Percentiles rank a stretch among this genome's conserved stretches.
phyloP scores from a whole-genome alignment of 2,888 invertebrate species.

The Melanostoma mellinum region DNA sequence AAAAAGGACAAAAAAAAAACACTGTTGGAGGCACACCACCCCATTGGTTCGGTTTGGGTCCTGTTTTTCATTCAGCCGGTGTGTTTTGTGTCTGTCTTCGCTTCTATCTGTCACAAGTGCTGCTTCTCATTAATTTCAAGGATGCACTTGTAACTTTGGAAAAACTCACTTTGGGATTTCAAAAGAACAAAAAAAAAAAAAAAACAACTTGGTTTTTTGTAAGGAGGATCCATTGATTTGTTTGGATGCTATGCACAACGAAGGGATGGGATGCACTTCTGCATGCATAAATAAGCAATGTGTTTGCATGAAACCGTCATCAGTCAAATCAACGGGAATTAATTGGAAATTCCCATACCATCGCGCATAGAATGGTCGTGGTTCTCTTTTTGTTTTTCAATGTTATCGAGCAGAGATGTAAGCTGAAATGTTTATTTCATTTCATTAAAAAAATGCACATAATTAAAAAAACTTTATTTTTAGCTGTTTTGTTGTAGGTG shows the following conservation, averaged over 20 bases:
- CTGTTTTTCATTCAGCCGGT: slow-evolving; percentile 25
- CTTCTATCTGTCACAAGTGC: slow-evolving; percentile 58
- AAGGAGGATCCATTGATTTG: slow-evolving; percentile 36
- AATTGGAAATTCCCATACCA: slow-evolving; percentile 46
- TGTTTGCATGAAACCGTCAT: slow-evolving; percentile 55
- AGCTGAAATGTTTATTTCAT: no score
- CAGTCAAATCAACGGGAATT: slow-evolving; percentile 42
- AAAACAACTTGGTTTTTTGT: slow-evolving; percentile 11
- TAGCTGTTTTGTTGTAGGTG: no score
- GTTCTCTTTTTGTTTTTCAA: not conserved
- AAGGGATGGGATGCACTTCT: slow-evolving; percentile 34
- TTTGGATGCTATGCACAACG: not conserved
- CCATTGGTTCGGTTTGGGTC: slow-evolving; percentile 14
- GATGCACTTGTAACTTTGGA: slow-evolving; percentile 50
- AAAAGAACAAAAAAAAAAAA: not conserved
- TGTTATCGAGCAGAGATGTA: no score
- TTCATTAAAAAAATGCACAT: no score
- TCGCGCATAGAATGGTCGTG: not conserved
- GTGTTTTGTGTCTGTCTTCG: slow-evolving; percentile 22
- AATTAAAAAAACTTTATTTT: no score
- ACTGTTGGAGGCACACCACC: slow-evolving; percentile 12
- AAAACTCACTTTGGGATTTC: slow-evolving; percentile 26
- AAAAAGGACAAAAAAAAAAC: not conserved
- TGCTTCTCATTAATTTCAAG: slow-evolving; percentile 65
- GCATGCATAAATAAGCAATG: slow-evolving; percentile 50